A percentile compares a stretch with the other conserved stretches of the same genome.
phyloP scores from a whole-genome alignment of 1,140 invertebrate genomes.

The Drosophila micromelanica region DNA sequence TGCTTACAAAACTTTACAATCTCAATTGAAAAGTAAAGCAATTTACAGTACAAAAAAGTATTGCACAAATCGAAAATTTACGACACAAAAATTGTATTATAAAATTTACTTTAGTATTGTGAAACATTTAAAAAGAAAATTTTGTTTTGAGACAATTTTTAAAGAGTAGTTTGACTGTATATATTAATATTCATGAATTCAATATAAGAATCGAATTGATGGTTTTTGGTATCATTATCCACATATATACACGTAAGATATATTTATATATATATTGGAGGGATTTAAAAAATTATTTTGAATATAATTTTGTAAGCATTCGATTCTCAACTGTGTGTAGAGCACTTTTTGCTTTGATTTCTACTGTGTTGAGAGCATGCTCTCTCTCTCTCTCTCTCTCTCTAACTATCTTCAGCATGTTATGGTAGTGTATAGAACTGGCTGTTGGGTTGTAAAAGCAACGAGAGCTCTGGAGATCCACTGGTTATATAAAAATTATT shows the following conservation, averaged over 20 bases:
- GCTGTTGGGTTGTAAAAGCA: slow-evolving; percentile 6
- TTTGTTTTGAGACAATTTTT: background rate
- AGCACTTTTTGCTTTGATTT: background rate
- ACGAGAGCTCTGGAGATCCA: slow-evolving; percentile 31
- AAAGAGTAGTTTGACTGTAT: background rate
- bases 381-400: too few species aligned
- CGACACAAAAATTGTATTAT: too few species aligned
- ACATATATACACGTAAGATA: too few species aligned
- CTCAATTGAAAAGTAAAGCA: too few species aligned
- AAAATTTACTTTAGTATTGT: too few species aligned
- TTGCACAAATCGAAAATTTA: too few species aligned
- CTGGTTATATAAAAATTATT: slow-evolving; percentile 16
- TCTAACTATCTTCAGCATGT: background rate
- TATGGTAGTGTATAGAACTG: background rate
- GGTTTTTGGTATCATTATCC: too few species aligned
- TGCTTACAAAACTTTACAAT: too few species aligned
- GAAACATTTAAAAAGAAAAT: too few species aligned
- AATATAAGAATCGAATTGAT: background rate
- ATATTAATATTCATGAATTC: background rate
- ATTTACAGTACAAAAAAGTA: too few species aligned
- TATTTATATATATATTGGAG: too few species aligned
- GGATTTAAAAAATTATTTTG: background rate
- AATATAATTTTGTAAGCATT: background rate
- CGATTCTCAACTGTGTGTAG: too few species aligned
- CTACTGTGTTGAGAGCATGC: background rate